Conservation (phyloP, 2,888 invertebrate species). For the Drosophila yooni region DNA sequence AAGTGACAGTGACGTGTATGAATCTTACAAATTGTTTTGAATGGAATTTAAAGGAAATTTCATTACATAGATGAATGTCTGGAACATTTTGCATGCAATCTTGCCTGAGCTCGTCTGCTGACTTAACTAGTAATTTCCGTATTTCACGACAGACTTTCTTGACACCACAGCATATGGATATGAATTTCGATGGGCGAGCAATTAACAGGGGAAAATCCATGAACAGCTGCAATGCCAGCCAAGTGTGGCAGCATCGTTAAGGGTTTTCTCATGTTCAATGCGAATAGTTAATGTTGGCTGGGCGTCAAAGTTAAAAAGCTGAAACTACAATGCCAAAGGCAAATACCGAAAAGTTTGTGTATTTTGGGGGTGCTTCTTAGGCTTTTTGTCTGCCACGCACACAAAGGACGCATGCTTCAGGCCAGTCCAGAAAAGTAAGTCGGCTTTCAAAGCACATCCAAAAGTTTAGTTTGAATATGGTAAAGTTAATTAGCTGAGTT, state of each 20-base stretch:
- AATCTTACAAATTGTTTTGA: constrained; percentile 7
- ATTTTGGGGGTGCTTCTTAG: not conserved
- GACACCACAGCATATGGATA: not conserved
- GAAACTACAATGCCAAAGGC: constrained; percentile 26
- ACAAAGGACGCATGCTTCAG: constrained; percentile 24
- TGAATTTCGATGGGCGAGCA: not conserved
- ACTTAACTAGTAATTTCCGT: not conserved
- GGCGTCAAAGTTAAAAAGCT: constrained; percentile 17
- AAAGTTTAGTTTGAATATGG: constrained; percentile 53
- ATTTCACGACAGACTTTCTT: not conserved
- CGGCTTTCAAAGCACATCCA: constrained; percentile 16
- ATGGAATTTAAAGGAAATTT: constrained; percentile 25
- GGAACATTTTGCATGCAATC: not conserved
- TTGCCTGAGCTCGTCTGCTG: constrained; percentile 10
- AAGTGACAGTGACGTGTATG: constrained; percentile 14
- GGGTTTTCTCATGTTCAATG: constrained; percentile 1
- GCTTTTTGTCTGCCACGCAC: constrained; percentile 12
- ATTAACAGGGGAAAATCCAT: constrained; percentile 28
- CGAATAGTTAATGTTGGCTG: not conserved
- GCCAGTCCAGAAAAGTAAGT: constrained; percentile 9
- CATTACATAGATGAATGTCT: not conserved
- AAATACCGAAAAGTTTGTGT: not conserved
- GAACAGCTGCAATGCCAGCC: constrained; percentile 18
- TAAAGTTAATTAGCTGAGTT: constrained; percentile 69
- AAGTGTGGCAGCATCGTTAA: constrained; percentile 7